Conservation (phyloP, 1,140 invertebrate genomes). For the Aporrectodea caliginosa region DNA sequence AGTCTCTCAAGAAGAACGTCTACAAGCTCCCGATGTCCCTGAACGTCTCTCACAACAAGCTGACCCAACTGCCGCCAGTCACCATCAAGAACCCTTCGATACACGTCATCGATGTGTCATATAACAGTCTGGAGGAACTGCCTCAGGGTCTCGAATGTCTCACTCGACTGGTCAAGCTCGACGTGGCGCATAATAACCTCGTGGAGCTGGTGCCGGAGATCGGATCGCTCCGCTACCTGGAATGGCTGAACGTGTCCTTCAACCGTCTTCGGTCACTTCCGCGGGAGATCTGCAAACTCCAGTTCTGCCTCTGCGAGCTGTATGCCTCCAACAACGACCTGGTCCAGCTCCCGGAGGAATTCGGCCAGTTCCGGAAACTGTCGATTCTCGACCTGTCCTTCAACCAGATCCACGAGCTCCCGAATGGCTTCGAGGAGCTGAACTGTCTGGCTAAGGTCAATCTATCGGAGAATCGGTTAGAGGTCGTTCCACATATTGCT, state of each 20-base stretch:
- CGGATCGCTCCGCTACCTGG: slow-evolving; percentile 44
- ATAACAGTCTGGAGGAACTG: slow-evolving; percentile 45
- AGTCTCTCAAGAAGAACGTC: slow-evolving; percentile 46
- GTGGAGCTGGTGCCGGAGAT: slow-evolving; percentile 43
- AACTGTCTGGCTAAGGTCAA: slow-evolving; percentile 41
- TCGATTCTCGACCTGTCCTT: slow-evolving; percentile 37
- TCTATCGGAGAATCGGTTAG: slow-evolving; percentile 34
- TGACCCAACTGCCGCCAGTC: slow-evolving; percentile 45
- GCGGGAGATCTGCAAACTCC: slow-evolving; percentile 41
- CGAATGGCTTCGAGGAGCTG: slow-evolving; percentile 20
- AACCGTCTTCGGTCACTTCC: slow-evolving; percentile 39
- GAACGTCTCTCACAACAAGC: slow-evolving; percentile 42
- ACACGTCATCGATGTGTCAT: slow-evolving; percentile 41
- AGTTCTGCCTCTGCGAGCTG: slow-evolving; percentile 31
- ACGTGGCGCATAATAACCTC: slow-evolving; percentile 46
- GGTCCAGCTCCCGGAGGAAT: slow-evolving; percentile 34
- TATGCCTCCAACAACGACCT: slow-evolving; percentile 36
- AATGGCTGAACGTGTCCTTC: slow-evolving; percentile 43
- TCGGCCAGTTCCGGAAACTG: slow-evolving; percentile 37
- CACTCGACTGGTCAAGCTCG: slow-evolving; percentile 42
- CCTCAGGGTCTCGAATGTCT: slow-evolving; percentile 44
- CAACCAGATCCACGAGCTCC: slow-evolving; percentile 35
- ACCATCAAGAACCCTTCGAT: slow-evolving; percentile 43
- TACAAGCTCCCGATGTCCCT: slow-evolving; percentile 46
- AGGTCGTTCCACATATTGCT: background rate